Conservation (phyloP, 2,888 invertebrate species). For the Fabriciana adippe region DNA sequence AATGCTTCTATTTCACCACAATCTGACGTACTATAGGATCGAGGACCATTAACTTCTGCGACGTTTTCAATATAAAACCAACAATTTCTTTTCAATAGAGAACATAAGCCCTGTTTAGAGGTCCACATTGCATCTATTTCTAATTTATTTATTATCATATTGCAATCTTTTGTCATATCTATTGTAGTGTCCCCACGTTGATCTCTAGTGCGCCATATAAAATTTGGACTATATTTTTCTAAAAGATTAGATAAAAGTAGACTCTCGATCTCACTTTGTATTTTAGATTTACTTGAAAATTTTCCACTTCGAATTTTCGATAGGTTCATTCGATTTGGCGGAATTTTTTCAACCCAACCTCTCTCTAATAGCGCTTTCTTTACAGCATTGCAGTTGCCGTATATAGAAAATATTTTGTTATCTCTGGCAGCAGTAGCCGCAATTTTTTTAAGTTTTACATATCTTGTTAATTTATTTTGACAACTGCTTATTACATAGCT, state of each 20-base stretch:
- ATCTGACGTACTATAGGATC: conserved; percentile 85
- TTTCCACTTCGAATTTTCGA: conserved; percentile 59
- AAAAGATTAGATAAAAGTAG: conserved; percentile 70
- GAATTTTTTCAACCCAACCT: conserved; percentile 89
- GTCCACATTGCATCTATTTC: conserved; percentile 68
- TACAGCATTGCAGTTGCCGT: conserved; percentile 77
- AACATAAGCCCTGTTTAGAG: conserved; percentile 75
- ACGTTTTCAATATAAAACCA: conserved; percentile 84
- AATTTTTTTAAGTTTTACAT: conserved; percentile 62
- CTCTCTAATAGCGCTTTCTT: conserved; percentile 82
- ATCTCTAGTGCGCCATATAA: conserved; percentile 66
- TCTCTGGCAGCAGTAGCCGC: conserved; percentile 75
- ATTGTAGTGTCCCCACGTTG: conserved; percentile 48
- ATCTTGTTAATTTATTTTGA: conserved; percentile 56
- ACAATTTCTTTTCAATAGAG: conserved; percentile 82
- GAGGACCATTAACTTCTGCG: conserved; percentile 86
- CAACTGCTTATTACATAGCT: conserved; percentile 62
- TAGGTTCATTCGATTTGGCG: conserved; percentile 65
- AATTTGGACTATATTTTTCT: conserved; percentile 61
- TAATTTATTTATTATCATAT: conserved; percentile 65
- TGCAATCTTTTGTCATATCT: conserved; percentile 54
- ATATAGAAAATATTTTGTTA: conserved; percentile 80
- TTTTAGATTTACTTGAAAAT: conserved; percentile 50
- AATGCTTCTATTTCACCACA: conserved; percentile 82
- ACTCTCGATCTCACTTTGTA: conserved; percentile 62